Base-by-base conservation (phyloP, 2,113 vertebrate species). In the Sialia sialis region DNA sequence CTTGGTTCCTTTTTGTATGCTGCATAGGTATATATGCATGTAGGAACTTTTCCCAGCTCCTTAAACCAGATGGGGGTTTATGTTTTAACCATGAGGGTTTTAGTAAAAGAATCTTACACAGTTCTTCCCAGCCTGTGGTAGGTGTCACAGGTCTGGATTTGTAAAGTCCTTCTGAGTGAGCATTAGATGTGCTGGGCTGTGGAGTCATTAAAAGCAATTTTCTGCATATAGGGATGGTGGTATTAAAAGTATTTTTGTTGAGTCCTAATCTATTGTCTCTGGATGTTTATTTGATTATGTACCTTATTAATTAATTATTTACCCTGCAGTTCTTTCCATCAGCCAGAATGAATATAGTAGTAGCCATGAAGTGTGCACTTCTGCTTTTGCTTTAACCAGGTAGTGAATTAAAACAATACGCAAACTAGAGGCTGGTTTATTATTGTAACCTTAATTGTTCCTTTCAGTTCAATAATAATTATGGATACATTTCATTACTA, bases 11-110 rank as follows among this genome's bases (percentile, higher is more conserved):
- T 87, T 52, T 82, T 11, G 8, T 48, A 5, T 41, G 14, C 29
- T 4, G 0, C 2, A 9, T 13, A 30, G 13, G 3, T 46, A 6
- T 0, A 0, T 18, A 8, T 54, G 26, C 17, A 21, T 55, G 14
- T 27, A 59, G 59, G 7, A 87, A 39, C 38, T 66, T 83, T 22
- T 25, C 1, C 21, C 51, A n/a, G 11, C 44, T 78, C 46, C 26
- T 60, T 66, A 41, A 34, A 73, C 43, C 7, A 43, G 7, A 9
- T 36, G 6, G 10, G 2, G 3, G 1, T 58, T 87, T 44, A 25
- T 38, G 4, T 55, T 79, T 64, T 83, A 30, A 54, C 36, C 55
- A 25, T 20, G 6, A 17, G 4, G 2, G 1, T 7, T 84, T 76
- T 72, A 66, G 32, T 54, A 77, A 4, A 72, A 81, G 18, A 49